Evolutionary conservation across 1,140 invertebrate species (phyloP), one percentile per base, ranked within the genome.

Genomic region (Tetramorium simillimum): DNA sequence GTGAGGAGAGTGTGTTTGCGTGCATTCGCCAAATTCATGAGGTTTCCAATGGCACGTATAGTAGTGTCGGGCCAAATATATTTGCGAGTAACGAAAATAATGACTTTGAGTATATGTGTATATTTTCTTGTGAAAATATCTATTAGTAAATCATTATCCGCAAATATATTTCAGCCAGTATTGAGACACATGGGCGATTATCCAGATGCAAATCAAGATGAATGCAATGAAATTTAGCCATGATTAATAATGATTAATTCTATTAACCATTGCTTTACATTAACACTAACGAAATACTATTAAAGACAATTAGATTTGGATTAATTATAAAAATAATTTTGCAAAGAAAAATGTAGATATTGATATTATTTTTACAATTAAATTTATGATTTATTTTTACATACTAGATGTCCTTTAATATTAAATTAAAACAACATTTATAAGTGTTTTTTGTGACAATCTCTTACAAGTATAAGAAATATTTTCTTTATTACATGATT

Each of bases 71-170:
- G 18, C 12, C 24, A 80, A 69, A 69, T 80, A 28, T 51, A 69
- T 69, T 77, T 43, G 28, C 43, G 18, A 63, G 43, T 63, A 58
- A 56, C n/a, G 21, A 14, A 9, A 65, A 14, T 63, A 40, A 56
- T 3, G 33, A 62, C 1, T 62, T 77, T 40, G 37, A 63, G 16
- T 65, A 51, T 65, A 37, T 51, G 46, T 51, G 46, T 51, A 69
- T 70, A 33, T 53, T 73, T 73, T 49, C 40, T 2, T 69, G 21
- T 7, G n/a, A 60, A 18, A 75, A 75, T 75, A 75, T 75, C 33
- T 75, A 58, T 75, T 77, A 16, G 10, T 63, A 62, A 62, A 40
- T 77, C 40, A 16, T 24, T 63, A 37, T 80, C 53, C 69, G n/a
- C n/a, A 37, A 80, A 49, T 69, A 24, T 43, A 51, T 49, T 51